phyloP scores from a whole-genome alignment of 1,140 invertebrate genomes.

The Drosophila pectinifera region DNA sequence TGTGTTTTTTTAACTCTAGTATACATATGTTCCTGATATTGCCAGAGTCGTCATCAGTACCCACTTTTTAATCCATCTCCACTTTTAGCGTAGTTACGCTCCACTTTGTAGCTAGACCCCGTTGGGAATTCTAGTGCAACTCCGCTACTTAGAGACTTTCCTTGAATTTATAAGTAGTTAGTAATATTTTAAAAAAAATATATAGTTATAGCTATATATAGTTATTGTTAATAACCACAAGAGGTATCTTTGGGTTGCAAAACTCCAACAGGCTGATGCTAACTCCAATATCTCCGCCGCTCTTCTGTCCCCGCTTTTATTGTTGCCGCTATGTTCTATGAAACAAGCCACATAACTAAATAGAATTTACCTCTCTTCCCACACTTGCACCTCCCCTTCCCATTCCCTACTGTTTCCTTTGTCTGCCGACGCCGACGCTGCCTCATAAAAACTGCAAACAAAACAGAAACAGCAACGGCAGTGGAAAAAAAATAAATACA shows the following conservation, averaged over 20 bases:
- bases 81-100: too few species aligned
- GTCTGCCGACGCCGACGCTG: conserved; percentile 51
- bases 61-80: too few species aligned
- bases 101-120: too few species aligned
- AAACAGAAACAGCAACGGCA: conserved; percentile 42
- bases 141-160: too few species aligned
- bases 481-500: conserved; percentile 4
- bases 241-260: not conserved
- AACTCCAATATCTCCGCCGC: not conserved
- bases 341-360: conserved; percentile 78
- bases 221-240: too few species aligned
- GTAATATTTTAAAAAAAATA: too few species aligned
- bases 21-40: too few species aligned
- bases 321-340: conserved; percentile 41
- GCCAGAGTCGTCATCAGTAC: too few species aligned
- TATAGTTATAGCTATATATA: too few species aligned
- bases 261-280: not conserved
- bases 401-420: conserved; percentile 12
- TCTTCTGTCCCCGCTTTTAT: conserved; percentile 13
- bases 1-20: too few species aligned
- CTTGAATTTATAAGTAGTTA: too few species aligned
- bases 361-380: conserved; percentile 50
- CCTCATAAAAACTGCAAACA: conserved; percentile 71
- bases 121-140: too few species aligned
- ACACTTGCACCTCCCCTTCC: conserved; percentile 9